Evolutionary conservation across 2,113 vertebrate species (phyloP), one percentile per base, ranked within the genome.

Genomic region (Sminthopsis crassicaudata): DNA sequence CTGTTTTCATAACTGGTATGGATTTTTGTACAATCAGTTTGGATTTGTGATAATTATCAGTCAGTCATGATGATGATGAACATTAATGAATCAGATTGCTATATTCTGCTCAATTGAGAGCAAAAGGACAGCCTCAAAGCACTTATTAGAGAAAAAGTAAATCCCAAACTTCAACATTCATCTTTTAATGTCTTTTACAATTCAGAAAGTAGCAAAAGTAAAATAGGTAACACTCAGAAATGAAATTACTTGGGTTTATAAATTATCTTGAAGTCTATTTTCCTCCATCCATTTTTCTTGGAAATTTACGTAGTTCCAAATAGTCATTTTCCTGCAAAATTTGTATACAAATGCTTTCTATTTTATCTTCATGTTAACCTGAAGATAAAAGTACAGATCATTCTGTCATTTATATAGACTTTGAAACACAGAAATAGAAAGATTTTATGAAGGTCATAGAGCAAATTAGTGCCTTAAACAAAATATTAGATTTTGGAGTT

Each of bases 61-160:
- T 76, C 36, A n/a, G 14, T 76, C 14, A 76, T 84, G 57, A 94
- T 91, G 95, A 88, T 53, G 48, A 76, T 92, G 53, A 95, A 93
- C 91, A 95, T 94, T 84, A 97, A 94, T 95, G 94, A 94, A 92
- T 97, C 95, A 95, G 90, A 95, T 92, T 76, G 92, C 48, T 46
- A 60, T 91, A 94, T 4, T 54, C 96, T 88, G 93, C 76, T 19
- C 95, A 95, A 95, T 91, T 93, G 96, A 96, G 93, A 89, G 8
- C 92, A 90, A 16, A 92, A 3, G 94, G 57, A 93, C 53, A 91
- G 94, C 91, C 89, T 93, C 93, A 0, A 91, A 95, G 92, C 91
- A 91, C 84, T 92, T 90, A 2, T 46, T 53, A 8, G 26, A 88
- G 92, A n/a, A 14, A 96, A 46, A 92, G 48, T 53, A 84, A 95